These are phyloP conservation scores for Dasyprocta punctata DNA, from an alignment of 2,113 vertebrate genomes.

Conservation along the genomic window DNA sequence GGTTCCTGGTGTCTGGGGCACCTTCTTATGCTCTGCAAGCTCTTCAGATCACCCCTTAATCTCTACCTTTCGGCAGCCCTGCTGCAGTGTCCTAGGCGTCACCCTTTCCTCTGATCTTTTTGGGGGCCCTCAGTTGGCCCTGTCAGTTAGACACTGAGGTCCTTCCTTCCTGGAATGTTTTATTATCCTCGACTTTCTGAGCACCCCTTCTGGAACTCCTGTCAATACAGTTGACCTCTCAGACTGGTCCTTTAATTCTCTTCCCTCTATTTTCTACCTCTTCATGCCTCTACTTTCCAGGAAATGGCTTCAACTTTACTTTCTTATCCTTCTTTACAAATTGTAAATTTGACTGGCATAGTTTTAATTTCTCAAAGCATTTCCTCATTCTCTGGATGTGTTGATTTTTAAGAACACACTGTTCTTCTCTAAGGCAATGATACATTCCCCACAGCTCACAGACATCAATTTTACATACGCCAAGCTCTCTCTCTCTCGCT, in stretches of 20 bases:
- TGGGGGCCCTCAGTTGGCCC: rapidly evolving
- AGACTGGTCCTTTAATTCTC: background rate
- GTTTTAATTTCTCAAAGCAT: background rate
- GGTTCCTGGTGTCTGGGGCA: background rate
- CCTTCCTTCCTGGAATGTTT: background rate
- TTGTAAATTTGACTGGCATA: background rate
- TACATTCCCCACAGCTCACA: background rate
- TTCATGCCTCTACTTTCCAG: background rate
- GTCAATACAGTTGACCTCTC: rapidly evolving
- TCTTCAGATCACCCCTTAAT: rapidly evolving
- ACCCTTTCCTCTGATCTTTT: background rate
- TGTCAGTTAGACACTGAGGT: background rate
- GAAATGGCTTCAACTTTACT: background rate
- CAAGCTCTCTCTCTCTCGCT: background rate
- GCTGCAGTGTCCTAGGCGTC: rapidly evolving
- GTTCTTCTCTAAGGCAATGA: background rate
- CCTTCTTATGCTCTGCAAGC: background rate
- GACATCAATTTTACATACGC: background rate
- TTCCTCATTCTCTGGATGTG: background rate
- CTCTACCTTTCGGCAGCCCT: no score
- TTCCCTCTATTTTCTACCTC: background rate
- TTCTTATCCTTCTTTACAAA: background rate
- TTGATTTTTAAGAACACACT: background rate
- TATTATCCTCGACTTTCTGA: rapidly evolving
- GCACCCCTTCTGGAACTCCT: background rate